These are phyloP conservation scores for Scomberomorus guttatus DNA, from an alignment of 2,797 vertebrate species.

Conservation along the genomic window DNA sequence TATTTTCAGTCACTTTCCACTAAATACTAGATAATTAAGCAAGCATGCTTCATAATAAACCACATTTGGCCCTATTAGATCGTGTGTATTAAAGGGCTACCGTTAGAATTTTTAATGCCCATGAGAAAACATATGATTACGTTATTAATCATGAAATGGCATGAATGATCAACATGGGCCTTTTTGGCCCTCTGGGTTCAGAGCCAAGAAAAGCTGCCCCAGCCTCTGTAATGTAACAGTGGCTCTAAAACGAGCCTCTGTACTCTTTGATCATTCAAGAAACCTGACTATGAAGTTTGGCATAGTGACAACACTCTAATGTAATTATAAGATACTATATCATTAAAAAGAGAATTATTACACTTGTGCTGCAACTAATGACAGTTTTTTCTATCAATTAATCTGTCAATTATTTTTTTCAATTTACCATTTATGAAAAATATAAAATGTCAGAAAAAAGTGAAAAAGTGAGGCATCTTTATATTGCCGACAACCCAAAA, in stretches of 20 bases:
- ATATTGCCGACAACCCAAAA: not conserved
- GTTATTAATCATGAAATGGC: not conserved
- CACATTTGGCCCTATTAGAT: not conserved
- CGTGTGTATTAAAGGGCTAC: conserved; percentile 8
- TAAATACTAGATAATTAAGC: conserved; percentile 18
- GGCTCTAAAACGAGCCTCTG: not conserved
- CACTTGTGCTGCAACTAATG: not conserved
- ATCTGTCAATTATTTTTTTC: too few species aligned
- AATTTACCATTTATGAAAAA: too few species aligned
- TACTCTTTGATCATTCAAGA: conserved; percentile 15
- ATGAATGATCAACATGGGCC: conserved; percentile 5
- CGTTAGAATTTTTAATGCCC: not conserved
- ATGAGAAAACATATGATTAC: conserved; percentile 18
- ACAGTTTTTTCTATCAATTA: not conserved
- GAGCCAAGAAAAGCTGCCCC: conserved; percentile 11
- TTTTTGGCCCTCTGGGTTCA: not conserved
- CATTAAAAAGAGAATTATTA: not conserved
- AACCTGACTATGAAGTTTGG: not conserved
- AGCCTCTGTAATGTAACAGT: not conserved
- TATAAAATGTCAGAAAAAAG: too few species aligned
- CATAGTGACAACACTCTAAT: conserved; percentile 6
- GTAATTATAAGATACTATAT: not conserved
- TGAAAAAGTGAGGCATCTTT: not conserved
- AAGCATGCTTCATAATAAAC: conserved; percentile 12
- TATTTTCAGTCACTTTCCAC: conserved; percentile 21